Evolutionary conservation across 37 sponge, comb jelly and placozoan species (phyloP).

Genomic region (Beroe ovata): DNA sequence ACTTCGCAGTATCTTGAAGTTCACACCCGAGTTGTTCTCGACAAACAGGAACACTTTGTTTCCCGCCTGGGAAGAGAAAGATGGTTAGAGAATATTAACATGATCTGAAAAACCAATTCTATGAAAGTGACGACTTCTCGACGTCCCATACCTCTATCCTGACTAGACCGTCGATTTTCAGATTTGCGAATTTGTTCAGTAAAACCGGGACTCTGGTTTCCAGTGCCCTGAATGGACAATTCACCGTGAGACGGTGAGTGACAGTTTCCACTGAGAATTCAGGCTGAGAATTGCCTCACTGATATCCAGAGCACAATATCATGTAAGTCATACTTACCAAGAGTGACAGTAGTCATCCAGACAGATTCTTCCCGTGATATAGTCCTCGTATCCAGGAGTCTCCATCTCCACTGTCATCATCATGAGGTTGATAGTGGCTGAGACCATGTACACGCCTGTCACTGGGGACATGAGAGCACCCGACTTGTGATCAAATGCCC

Average conservation of each 20-base stretch:
- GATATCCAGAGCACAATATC: too few relatives aligned
- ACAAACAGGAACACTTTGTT: slow-evolving; percentile 56
- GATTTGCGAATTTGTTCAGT: slow-evolving; percentile 4
- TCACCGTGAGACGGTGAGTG: too few relatives aligned
- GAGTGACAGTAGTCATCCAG: slow-evolving; percentile 15
- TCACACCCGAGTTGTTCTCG: slow-evolving; percentile 54
- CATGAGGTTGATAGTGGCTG: slow-evolving; percentile 59
- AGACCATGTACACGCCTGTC: slow-evolving; percentile 15
- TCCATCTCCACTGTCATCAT: slow-evolving; percentile 3
- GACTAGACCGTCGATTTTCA: slow-evolving; percentile 55
- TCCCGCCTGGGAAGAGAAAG: slow-evolving; percentile 50
- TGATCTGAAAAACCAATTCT: too few relatives aligned
- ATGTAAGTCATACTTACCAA: too few relatives aligned
- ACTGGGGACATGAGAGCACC: background rate
- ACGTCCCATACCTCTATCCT: slow-evolving; percentile 50
- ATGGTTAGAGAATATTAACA: too few relatives aligned
- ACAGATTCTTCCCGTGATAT: slow-evolving; percentile 48
- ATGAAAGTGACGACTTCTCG: too few relatives aligned
- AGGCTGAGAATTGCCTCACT: too few relatives aligned
- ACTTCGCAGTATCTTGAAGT: slow-evolving; percentile 48
- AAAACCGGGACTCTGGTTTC: slow-evolving; percentile 30
- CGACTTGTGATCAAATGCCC: slow-evolving; percentile 7
- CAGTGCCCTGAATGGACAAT: slow-evolving; percentile 7
- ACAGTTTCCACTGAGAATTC: too few relatives aligned
- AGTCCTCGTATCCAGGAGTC: slow-evolving; percentile 28